Evolutionary conservation across 2,797 vertebrate genomes (phyloP).

Genomic region (Pseudopleuronectes americanus): DNA sequence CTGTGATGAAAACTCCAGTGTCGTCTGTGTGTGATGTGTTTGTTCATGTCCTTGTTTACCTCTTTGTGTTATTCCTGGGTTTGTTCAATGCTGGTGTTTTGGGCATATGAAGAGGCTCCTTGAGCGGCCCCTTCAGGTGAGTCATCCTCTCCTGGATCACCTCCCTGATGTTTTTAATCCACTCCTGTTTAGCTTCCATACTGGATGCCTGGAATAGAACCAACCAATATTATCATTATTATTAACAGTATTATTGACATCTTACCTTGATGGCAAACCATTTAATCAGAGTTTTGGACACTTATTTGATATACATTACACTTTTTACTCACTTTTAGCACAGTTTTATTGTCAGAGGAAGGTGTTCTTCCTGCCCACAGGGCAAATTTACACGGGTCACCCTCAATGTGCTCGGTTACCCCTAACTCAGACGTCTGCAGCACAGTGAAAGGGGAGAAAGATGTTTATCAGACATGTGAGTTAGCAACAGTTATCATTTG

Average conservation of each 20-base stretch:
- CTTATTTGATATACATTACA: no score
- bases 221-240: neutral
- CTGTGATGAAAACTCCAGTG: neutral
- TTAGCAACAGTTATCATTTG: neutral
- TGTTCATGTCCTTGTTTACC: slow-evolving; percentile 45
- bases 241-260: neutral
- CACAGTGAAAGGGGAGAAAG: neutral
- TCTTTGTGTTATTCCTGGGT: slow-evolving; percentile 92
- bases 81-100: slow-evolving; percentile 91
- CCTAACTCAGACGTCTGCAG: slow-evolving; percentile 96
- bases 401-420: slow-evolving; percentile 97
- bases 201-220: slow-evolving; percentile 87
- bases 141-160: slow-evolving; percentile 99
- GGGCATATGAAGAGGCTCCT: slow-evolving; percentile 95
- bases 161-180: slow-evolving; percentile 98
- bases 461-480: slow-evolving; percentile 27
- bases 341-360: slow-evolving; percentile 97
- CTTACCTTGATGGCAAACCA: no score
- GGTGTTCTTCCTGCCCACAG: slow-evolving; percentile 97
- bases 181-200: slow-evolving; percentile 97
- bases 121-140: slow-evolving; percentile 97
- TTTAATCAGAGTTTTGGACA: neutral
- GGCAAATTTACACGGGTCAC: slow-evolving; percentile 97
- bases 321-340: slow-evolving; percentile 88
- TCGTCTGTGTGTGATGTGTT: neutral